Conservation (phyloP, 2,888 invertebrate species). For the Homarus gammarus region DNA sequence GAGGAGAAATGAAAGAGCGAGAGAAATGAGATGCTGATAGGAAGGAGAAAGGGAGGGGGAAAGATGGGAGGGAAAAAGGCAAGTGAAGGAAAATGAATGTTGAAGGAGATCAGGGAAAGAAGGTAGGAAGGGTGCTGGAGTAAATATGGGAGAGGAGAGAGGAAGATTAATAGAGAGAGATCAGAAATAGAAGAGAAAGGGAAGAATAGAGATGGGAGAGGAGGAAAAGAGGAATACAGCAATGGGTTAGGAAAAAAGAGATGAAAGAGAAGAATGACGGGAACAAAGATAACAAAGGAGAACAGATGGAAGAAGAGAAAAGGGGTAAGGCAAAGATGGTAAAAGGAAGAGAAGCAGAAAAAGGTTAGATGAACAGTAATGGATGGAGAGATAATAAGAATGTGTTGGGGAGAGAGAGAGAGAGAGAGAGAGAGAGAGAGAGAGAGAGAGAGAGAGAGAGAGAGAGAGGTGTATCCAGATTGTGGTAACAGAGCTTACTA, state of each 20-base stretch:
- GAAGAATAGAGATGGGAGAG: background rate
- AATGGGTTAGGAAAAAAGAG: background rate
- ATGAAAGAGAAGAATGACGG: background rate
- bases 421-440: slow-evolving; percentile 9
- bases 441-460: slow-evolving; percentile 41
- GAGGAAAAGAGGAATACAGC: background rate
- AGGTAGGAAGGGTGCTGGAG: background rate
- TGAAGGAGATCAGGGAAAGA: too few relatives aligned
- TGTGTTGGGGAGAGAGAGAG: background rate
- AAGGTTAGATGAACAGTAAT: background rate
- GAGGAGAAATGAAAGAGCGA: slow-evolving; percentile 12
- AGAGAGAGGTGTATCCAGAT: slow-evolving; percentile 24
- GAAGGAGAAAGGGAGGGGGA: background rate
- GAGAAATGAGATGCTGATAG: background rate
- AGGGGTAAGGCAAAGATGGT: background rate
- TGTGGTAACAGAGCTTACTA: background rate
- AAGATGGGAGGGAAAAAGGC: background rate
- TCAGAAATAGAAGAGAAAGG: background rate
- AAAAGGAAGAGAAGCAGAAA: background rate
- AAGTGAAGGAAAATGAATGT: background rate
- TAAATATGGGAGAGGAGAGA: background rate
- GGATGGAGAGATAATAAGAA: background rate
- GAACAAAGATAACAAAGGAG: background rate
- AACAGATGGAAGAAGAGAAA: background rate
- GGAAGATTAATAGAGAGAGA: background rate